Evolutionary conservation across 1,140 invertebrate species (phyloP), one percentile per base, ranked within the genome.

Genomic region (Megathymus violae): DNA sequence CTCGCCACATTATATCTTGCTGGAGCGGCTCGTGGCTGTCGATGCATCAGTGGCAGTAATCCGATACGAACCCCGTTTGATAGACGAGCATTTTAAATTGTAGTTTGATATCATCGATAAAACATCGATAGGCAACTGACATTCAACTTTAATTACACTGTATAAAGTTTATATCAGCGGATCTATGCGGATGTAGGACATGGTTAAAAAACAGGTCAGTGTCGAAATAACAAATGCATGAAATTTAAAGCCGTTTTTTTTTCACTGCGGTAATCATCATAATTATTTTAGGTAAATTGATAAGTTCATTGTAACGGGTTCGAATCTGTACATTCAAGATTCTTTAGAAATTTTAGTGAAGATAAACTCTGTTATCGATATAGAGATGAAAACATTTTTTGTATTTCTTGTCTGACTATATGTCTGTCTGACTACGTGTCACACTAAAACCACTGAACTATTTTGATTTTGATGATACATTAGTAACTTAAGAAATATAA

Each of bases 31-130:
- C 27, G 3, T 9, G 31, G 61, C 54, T 69, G 60, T 66, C 67
- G 70, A 71, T 64, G 78, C 67, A 76, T 76, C 74, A 71, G 67
- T 75, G 67, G 58, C 60, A 60, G 72, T 74, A 77, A 79, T 77
- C 48, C 58, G 67, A 74, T 65, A 65, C 76, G 40, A 62, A 71
- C 38, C 64, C 61, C 66, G 67, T 62, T 70, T 71, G 46, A 71
- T 78, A 67, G 67, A 76, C 69, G 62, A 66, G 63, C 61, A 54
- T 34, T 60, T 64, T 64, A 50, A 60, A 69, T 64, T 67, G 59
- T 69, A 52, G 44, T 64, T 46, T 48, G 48, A 52, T 36, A 52
- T 52, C 51, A 19, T 9, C 38, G 9, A 13, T 43, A 14, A 43
- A 27, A 27, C 13, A 15, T 27, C n/a, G 25, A 31, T 31, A 15